Conservation (phyloP, 2,113 vertebrate genomes). For the Regulus satrapa region DNA sequence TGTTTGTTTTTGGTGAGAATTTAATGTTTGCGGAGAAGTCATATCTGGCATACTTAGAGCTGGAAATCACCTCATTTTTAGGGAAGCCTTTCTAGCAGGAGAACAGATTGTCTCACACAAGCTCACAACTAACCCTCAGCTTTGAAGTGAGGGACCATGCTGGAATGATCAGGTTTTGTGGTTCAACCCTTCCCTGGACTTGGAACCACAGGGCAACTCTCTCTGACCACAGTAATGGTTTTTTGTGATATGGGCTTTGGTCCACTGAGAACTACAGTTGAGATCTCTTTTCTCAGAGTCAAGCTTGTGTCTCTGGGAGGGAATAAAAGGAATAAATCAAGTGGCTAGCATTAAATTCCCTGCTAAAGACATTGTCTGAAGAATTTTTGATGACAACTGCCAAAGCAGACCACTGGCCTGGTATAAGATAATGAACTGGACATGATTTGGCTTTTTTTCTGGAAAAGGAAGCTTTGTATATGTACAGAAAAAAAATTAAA, state of each 20-base stretch:
- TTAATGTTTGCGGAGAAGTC: neutral
- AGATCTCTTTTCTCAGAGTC: neutral
- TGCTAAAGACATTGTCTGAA: neutral
- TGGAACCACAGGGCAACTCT: neutral
- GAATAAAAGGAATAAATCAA: neutral
- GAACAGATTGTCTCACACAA: neutral
- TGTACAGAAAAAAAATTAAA: neutral
- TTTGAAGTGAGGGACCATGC: neutral
- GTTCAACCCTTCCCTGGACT: neutral
- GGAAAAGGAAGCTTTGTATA: neutral
- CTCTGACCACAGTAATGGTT: fast-evolving
- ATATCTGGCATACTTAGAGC: neutral
- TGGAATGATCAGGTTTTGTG: neutral
- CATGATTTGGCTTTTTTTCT: neutral
- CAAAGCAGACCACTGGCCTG: neutral
- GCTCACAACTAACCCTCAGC: neutral
- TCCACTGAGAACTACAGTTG: neutral
- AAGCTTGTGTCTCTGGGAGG: neutral
- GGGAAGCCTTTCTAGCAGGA: neutral
- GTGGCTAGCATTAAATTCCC: neutral
- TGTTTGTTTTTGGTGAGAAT: too few relatives aligned
- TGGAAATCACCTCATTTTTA: neutral
- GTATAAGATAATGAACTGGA: neutral
- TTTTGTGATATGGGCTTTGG: neutral
- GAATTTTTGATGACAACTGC: neutral